These are phyloP conservation scores for Macrobrachium nipponense DNA, from an alignment of 1,140 invertebrate genomes.

Conservation along the genomic window DNA sequence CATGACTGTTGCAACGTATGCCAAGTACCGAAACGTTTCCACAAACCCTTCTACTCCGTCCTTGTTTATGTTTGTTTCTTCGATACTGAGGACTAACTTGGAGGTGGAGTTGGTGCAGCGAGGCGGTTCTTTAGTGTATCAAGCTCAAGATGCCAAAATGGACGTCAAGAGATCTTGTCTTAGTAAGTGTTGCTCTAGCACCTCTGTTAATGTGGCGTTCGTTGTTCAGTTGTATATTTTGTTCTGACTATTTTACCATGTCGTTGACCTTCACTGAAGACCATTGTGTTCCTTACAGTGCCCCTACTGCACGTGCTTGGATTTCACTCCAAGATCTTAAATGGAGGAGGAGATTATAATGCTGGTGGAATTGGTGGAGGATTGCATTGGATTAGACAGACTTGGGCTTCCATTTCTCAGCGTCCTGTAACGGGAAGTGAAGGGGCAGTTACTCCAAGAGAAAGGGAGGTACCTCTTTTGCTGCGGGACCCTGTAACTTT, in stretches of 20 bases:
- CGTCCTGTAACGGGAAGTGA: conserved; percentile 69
- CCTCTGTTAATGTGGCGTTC: not conserved
- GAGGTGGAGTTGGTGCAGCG: conserved; percentile 91
- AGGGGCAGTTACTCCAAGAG: conserved; percentile 65
- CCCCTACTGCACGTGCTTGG: conserved; percentile 89
- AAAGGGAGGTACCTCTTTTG: conserved; percentile 82
- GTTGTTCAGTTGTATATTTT: not conserved
- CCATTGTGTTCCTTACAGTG: conserved; percentile 72
- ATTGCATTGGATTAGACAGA: conserved; percentile 67
- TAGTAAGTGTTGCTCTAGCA: conserved; percentile 72
- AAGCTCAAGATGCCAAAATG: conserved; percentile 63
- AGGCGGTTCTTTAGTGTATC: conserved; percentile 79
- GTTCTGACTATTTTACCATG: not conserved
- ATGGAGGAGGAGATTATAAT: conserved; percentile 77
- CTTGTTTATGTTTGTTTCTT: conserved; percentile 68
- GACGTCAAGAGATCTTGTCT: conserved; percentile 87
- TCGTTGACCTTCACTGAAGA: conserved; percentile 25
- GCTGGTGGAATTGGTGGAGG: conserved; percentile 76
- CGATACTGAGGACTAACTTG: conserved; percentile 91
- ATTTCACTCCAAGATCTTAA: conserved; percentile 82
- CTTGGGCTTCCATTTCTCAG: conserved; percentile 61
- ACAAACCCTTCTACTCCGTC: conserved; percentile 64
- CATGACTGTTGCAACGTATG: conserved; percentile 84
- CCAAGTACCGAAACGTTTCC: conserved; percentile 71
- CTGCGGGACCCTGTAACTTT: conserved; percentile 86